A percentile compares a stretch with the other conserved stretches of the same genome.
Conservation (phyloP, 2,113 vertebrate genomes). For the Blennius ocellaris region DNA sequence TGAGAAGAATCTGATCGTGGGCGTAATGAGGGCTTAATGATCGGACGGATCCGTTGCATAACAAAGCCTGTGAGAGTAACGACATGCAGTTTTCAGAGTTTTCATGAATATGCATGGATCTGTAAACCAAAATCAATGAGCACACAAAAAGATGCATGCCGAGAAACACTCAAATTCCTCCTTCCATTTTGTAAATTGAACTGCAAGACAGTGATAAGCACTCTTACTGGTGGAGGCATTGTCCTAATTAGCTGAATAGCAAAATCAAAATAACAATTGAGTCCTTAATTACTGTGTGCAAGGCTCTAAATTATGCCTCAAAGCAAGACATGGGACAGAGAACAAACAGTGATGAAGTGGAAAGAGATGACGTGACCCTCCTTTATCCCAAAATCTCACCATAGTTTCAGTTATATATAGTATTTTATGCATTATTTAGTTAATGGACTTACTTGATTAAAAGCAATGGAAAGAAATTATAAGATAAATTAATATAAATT, state of each 20-base stretch:
- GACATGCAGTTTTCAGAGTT: neutral
- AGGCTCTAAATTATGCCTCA: constrained; percentile 40
- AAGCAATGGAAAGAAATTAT: too few species aligned
- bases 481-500: too few species aligned
- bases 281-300: constrained; percentile 47
- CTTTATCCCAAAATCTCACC: too few species aligned
- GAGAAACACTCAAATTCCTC: constrained; percentile 18
- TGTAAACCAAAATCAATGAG: constrained; percentile 6
- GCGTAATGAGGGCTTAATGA: neutral
- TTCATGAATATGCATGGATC: constrained; percentile 11
- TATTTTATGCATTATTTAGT: too few species aligned
- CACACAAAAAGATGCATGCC: neutral
- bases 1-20: too few species aligned
- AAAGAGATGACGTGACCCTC: too few species aligned
- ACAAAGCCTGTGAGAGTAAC: neutral
- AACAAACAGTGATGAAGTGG: neutral
- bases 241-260: constrained; percentile 56
- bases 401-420: too few species aligned
- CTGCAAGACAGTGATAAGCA: constrained; percentile 33
- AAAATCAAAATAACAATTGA: constrained; percentile 46
- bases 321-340: constrained; percentile 15
- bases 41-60: neutral
- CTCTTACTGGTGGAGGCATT: constrained; percentile 35
- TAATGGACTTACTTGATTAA: too few species aligned
- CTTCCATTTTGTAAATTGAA: constrained; percentile 45